phyloP scores from a whole-genome alignment of 2,113 vertebrate genomes.

The Gavialis gangeticus region DNA sequence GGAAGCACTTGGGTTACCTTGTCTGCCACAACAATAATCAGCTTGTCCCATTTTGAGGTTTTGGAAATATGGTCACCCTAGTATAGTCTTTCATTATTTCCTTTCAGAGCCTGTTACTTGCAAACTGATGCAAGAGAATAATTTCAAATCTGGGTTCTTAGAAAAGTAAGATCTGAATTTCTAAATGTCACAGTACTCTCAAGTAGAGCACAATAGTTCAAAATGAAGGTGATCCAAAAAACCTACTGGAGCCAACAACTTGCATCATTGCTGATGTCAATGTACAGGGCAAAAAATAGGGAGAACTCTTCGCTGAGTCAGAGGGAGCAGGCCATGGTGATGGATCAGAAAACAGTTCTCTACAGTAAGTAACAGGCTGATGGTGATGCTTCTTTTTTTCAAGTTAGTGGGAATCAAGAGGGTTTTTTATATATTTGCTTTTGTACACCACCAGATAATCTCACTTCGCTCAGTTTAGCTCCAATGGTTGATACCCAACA shows the following conservation, averaged over 20 bases:
- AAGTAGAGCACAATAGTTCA: not conserved
- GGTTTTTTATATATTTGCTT: not conserved
- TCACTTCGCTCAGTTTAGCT: not conserved
- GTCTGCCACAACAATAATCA: too few relatives aligned
- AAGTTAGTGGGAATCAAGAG: not conserved
- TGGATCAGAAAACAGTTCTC: not conserved
- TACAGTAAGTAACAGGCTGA: not conserved
- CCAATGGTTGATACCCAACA: not conserved
- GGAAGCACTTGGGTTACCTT: too few relatives aligned
- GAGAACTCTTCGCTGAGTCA: rapidly evolving
- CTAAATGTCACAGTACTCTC: not conserved
- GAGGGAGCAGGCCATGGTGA: not conserved
- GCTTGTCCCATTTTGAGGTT: too few relatives aligned
- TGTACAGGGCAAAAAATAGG: not conserved
- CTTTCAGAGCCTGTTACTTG: not conserved
- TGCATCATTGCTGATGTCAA: not conserved
- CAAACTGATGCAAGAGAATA: not conserved
- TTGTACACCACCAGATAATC: not conserved
- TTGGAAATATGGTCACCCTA: too few relatives aligned
- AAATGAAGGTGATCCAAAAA: not conserved
- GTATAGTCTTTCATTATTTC: not conserved
- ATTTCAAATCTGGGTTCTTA: not conserved
- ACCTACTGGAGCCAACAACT: not conserved
- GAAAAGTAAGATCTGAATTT: not conserved
- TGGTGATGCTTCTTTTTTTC: not conserved